Evolutionary conservation across 2,888 invertebrate species (phyloP).

Genomic region (Calephelis perditalis): DNA sequence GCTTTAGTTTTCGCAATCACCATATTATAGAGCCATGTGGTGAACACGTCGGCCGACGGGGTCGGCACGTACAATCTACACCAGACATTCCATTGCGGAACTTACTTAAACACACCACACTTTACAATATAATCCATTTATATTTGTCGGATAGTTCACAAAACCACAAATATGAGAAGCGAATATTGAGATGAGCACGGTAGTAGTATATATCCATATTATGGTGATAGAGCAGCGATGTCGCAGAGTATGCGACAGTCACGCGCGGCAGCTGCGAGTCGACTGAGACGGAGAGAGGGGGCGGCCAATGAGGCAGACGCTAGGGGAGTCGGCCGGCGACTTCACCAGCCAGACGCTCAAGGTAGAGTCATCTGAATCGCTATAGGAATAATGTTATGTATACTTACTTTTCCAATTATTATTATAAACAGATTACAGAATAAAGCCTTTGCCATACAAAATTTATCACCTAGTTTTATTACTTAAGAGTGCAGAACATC

Average conservation of each 20-base stretch:
- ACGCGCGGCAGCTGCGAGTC: constrained; percentile 74
- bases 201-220: constrained; percentile 76
- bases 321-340: constrained; percentile 31
- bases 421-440: no score
- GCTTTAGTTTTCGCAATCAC: constrained; percentile 58
- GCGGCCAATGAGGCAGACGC: constrained; percentile 34
- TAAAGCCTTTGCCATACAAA: no score
- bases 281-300: constrained; percentile 51
- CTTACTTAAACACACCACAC: constrained; percentile 61
- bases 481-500: no score
- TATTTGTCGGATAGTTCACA: constrained; percentile 71
- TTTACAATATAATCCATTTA: constrained; percentile 78
- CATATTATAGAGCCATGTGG: constrained; percentile 71
- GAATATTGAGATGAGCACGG: constrained; percentile 68
- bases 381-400: no score
- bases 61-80: constrained; percentile 58
- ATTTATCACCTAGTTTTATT: no score
- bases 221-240: constrained; percentile 56
- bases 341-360: constrained; percentile 16
- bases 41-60: constrained; percentile 53
- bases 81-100: constrained; percentile 74
- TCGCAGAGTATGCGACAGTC: constrained; percentile 69
- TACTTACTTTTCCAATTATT: no score
- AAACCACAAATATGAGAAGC: constrained; percentile 73
- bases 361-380: constrained; percentile 13